Percentiles rank a stretch among this genome's conserved stretches.
These are phyloP conservation scores for Pogonophryne albipinna DNA, from an alignment of 2,797 vertebrate species.

Conservation along the genomic window DNA sequence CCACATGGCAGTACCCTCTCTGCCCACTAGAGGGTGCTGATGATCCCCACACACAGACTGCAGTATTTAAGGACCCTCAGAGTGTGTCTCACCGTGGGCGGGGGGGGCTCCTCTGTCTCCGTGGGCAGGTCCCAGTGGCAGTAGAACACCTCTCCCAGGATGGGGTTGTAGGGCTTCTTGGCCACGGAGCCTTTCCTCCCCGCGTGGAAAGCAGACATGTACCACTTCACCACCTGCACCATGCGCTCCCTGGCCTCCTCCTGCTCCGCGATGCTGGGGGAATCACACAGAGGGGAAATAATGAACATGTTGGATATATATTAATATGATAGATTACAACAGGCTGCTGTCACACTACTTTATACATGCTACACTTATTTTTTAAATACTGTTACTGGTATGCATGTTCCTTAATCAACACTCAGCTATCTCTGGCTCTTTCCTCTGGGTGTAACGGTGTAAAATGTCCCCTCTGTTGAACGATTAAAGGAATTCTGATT, in stretches of 20 bases:
- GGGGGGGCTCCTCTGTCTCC: slow-evolving; percentile 89
- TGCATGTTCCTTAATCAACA: no score
- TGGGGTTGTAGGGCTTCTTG: slow-evolving; percentile 94
- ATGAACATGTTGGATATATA: background rate
- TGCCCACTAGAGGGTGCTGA: no score
- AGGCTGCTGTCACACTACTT: no score
- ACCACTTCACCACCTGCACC: slow-evolving; percentile 98
- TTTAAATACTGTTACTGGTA: no score
- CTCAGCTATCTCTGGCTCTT: no score
- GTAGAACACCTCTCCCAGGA: slow-evolving; percentile 94
- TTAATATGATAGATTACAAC: no score
- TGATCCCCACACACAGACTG: no score
- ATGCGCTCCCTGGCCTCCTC: slow-evolving; percentile 94
- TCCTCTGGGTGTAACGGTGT: no score
- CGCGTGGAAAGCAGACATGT: slow-evolving; percentile 98
- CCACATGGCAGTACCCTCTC: no score
- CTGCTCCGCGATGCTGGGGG: slow-evolving; percentile 93
- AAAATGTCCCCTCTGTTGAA: no score
- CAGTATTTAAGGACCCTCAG: background rate
- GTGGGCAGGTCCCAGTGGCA: slow-evolving; percentile 95
- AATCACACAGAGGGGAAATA: background rate
- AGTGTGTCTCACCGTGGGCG: slow-evolving; percentile 65
- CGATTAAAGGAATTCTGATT: no score
- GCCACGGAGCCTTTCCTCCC: slow-evolving; percentile 96
- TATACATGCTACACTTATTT: no score